Percentiles rank a stretch among this genome's conserved stretches.
Evolutionary conservation across 2,113 vertebrate genomes (phyloP).

Genomic region (Dicrurus megarhynchus): DNA sequence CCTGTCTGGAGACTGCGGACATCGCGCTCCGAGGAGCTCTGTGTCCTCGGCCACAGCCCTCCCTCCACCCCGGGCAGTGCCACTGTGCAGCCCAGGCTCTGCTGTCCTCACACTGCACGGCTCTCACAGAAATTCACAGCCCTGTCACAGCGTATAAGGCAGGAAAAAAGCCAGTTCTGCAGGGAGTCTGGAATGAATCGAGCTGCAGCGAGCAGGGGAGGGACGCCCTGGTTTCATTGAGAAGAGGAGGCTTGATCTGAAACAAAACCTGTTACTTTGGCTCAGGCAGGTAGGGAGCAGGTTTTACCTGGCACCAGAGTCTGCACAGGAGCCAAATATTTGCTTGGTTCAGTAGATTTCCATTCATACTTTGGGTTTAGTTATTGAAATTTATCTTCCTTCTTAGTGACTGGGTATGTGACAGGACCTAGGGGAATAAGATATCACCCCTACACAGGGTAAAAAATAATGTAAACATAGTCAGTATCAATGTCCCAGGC

Average conservation of each 20-base stretch:
- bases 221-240: not conserved
- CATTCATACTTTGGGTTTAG: not conserved
- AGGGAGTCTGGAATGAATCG: not conserved
- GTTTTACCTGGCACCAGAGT: not conserved
- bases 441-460: not conserved
- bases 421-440: not conserved
- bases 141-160: not conserved
- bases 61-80: not conserved
- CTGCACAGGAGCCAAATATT: not conserved
- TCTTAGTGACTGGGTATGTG: not conserved
- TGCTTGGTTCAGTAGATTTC: not conserved
- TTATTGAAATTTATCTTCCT: not conserved
- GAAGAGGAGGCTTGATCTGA: not conserved
- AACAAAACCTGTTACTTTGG: not conserved
- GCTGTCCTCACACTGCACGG: not conserved
- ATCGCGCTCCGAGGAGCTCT: accelerated
- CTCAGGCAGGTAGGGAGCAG: not conserved
- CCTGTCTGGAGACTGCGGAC: not conserved
- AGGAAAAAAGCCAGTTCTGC: not conserved
- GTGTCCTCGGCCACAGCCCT: accelerated
- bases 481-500: not conserved
- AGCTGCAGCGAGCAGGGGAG: not conserved
- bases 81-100: not conserved
- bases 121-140: not conserved
- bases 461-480: not conserved